Base-by-base conservation (phyloP, 2,888 invertebrate genomes). In the Drosophila ustulata region DNA sequence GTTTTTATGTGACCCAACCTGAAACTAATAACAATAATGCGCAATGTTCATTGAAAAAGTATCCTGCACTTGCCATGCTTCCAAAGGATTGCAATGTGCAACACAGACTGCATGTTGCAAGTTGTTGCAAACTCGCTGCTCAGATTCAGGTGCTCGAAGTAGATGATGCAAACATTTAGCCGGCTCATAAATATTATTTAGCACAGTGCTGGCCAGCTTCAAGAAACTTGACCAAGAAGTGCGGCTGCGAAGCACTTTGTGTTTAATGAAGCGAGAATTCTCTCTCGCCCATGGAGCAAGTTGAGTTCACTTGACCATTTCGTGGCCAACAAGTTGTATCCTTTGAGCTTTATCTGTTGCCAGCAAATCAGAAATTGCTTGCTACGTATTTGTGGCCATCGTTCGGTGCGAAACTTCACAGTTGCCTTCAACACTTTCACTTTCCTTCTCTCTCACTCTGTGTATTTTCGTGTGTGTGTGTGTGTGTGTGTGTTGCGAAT, bases 21-120 rank as follows among this genome's bases (percentile, higher is more conserved):
- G 82, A 64, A 82, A 82, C 86, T 83, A 88, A 83, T 83, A 83
- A 83, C 83, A 85, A 84, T 83, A 83, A 84, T 87, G 82, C 75
- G 75, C 72, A 77, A 71, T 63, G 85, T 66, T 84, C 80, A 80
- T 86, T 77, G 87, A 81, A 81, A 79, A 79, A 61, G 62, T 80
- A 63, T 65, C 57, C n/a, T 41, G 56, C 62, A 47, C 52, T 41
- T 28, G 46, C 18, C 8, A n/a, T 7, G 47, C 13, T 30, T 37
- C 56, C 37, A 25, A 43, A 53, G 72, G 41, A 59, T 51, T 47
- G 45, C 43, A 18, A 37, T 1, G 6, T 11, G 30, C 26, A 58
- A 28, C 4, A 8, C 55, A 26, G 34, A 37, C 13, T 55, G 59
- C 71, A 59, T 32, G 28, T 47, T 18, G 46, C 46, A 39, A 49